Conservation (phyloP, 2,797 vertebrate genomes). For the Rhinella marina region DNA sequence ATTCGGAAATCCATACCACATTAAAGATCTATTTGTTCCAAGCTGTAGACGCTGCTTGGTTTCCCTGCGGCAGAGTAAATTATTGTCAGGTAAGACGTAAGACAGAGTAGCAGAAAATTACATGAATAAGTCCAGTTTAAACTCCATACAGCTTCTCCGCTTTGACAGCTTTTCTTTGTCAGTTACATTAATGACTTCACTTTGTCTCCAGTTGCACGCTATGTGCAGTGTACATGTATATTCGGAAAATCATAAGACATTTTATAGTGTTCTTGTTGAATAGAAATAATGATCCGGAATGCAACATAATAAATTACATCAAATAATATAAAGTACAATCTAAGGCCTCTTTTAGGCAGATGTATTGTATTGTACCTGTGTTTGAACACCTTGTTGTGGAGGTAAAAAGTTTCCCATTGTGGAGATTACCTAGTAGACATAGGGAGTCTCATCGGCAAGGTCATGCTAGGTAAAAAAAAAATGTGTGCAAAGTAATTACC, state of each 20-base stretch:
- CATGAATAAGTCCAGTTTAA: conserved; percentile 16
- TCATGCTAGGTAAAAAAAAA: too few species aligned
- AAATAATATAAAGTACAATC: too few species aligned
- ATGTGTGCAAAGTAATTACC: too few species aligned
- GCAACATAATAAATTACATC: background rate
- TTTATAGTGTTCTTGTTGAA: background rate
- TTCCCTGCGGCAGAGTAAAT: conserved; percentile 11
- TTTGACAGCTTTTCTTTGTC: background rate
- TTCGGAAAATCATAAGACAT: background rate
- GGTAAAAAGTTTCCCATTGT: too few species aligned
- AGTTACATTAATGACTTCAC: too few species aligned
- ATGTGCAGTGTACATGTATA: background rate
- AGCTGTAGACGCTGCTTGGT: background rate
- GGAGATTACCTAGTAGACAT: too few species aligned
- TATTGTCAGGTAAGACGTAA: background rate
- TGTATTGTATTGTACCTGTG: too few species aligned
- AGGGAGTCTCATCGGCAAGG: too few species aligned
- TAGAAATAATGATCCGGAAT: background rate
- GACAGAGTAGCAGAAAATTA: conserved; percentile 2
- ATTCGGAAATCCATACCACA: background rate
- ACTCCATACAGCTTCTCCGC: background rate
- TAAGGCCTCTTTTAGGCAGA: too few species aligned
- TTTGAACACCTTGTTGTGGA: too few species aligned
- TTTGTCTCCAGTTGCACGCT: background rate
- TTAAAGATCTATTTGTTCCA: conserved; percentile 3